Conservation (phyloP, 2,113 vertebrate species). For the Calyptomena viridis region DNA sequence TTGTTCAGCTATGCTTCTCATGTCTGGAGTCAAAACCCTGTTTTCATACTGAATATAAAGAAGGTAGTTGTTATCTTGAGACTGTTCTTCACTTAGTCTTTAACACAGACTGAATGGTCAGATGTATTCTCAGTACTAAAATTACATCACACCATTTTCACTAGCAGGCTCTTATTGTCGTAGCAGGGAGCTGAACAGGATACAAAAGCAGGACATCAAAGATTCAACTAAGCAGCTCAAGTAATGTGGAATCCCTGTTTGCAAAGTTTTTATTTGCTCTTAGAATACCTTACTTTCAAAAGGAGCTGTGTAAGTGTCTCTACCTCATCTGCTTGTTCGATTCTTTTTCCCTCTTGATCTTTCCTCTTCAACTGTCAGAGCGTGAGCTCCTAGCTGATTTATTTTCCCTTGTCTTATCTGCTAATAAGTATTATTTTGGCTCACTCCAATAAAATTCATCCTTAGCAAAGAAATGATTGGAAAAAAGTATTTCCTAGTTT, state of each 20-base stretch:
- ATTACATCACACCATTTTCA: not conserved
- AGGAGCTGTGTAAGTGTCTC: not conserved
- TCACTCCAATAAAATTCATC: not conserved
- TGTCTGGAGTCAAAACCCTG: not conserved
- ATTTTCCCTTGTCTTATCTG: not conserved
- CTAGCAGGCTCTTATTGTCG: not conserved
- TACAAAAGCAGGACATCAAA: not conserved
- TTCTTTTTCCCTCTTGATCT: not conserved
- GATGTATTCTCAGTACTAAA: not conserved
- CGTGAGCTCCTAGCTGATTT: not conserved
- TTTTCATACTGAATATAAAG: not conserved
- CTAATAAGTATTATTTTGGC: not conserved
- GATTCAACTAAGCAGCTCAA: accelerated
- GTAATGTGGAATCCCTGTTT: not conserved
- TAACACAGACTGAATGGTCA: not conserved
- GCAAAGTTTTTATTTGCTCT: not conserved
- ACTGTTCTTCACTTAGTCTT: not conserved
- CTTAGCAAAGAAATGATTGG: not conserved
- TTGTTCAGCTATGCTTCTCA: conserved; percentile 21
- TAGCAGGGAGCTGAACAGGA: not conserved
- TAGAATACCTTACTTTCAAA: not conserved
- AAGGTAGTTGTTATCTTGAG: not conserved
- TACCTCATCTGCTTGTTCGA: not conserved
- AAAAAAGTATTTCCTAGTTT: not conserved
- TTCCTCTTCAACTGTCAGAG: not conserved